A percentile compares a stretch with the other conserved stretches of the same genome.
These are phyloP conservation scores for human (Homo sapiens) DNA, from an alignment of 2,113 vertebrate genomes.

Conservation along the genomic window GRCh38 chr1:62963501-62964000, in stretches of 20 bases:
- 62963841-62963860: conserved; percentile 31
- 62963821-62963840: conserved; percentile 62
- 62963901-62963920: not conserved
- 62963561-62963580: rapidly evolving
- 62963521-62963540: not conserved
- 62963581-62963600: not conserved
- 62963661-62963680: not conserved
- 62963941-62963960: not conserved
- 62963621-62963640: not conserved
- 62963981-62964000: not conserved
- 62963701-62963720: not conserved
- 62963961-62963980: not conserved
- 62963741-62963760: not conserved
- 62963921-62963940: not conserved
- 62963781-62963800: not conserved
- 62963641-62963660: not conserved
- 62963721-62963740: not conserved
- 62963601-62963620: not conserved
- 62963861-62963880: not conserved
- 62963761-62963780: not conserved
- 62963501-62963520: not conserved
- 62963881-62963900: not conserved
- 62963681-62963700: not conserved
- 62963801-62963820: conserved; percentile 25
- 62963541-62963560: not conserved